Base-by-base conservation (phyloP, 2,113 vertebrate species). In the Chlamydotis undulata region DNA sequence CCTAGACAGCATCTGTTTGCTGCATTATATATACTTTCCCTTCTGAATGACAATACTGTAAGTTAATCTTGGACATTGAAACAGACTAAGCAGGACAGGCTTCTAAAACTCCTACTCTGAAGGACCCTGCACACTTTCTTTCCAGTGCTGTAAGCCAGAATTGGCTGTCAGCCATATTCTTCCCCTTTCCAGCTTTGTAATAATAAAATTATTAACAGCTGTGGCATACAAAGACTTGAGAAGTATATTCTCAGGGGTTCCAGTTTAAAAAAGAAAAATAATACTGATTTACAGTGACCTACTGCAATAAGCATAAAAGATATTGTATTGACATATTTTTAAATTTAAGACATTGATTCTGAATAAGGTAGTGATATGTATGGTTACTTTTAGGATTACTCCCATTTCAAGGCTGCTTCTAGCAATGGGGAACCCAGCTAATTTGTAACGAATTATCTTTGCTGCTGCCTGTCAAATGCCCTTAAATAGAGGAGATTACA, bases 401-500 rank as follows among this genome's bases (percentile, higher is more conserved):
- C 29, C 69, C 50, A 6, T 82, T 16, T 12, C 80, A 93, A 87
- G n/a, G 63, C 64, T 87, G 19, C 45, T 90, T 93, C 60, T 90
- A 80, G 71, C 39, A 95, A 75, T 91, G 59, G 49, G 59, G 24
- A 95, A 81, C 69, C 24, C 53, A 53, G 19, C 53, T 88, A 87
- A 93, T 96, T 94, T 92, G 73, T 59, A 26, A 67, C 73, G 89
- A 94, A 63, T 95, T 95, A 17, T 59, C 35, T 90, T 87, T 18
- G 18, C 76, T 89, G 50, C 68, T 83, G 80, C 74, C 50, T 94
- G 74, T 93, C 90, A 95, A 63, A 86, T 94, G 70, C 49, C 50
- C 23, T 37, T 86, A 97, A 96, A 57, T 61, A 80, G 76, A 89
- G 47, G 70, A 88, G 43, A 93, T 98, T 95, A 70, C 55, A 77